Conservation (phyloP, 2,797 vertebrate species). For the Loris lydekkerianus region DNA sequence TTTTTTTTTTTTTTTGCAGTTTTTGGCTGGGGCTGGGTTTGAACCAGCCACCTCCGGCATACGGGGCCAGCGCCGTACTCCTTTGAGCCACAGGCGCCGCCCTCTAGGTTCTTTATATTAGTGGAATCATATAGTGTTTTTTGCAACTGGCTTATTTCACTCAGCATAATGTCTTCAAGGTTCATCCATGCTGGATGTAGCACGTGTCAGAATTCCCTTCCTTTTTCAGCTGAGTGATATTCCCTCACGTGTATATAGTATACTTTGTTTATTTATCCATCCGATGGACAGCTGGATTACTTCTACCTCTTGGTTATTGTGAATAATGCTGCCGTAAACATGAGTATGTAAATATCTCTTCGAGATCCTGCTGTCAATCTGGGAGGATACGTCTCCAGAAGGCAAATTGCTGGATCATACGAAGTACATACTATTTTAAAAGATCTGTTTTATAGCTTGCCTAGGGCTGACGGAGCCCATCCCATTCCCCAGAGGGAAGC, state of each 20-base stretch:
- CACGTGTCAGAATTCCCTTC: neutral
- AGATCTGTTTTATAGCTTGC: neutral
- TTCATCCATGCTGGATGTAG: rapidly evolving
- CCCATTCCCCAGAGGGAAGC: neutral
- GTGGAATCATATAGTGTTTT: rapidly evolving
- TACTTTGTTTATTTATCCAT: too few relatives aligned
- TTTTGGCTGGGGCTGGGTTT: too few relatives aligned
- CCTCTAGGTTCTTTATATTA: rapidly evolving
- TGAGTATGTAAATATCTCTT: neutral
- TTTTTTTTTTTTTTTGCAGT: too few relatives aligned
- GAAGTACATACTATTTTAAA: rapidly evolving
- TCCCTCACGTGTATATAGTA: rapidly evolving
- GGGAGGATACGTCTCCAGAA: rapidly evolving
- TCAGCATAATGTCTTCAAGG: neutral
- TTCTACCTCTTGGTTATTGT: neutral
- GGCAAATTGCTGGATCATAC: neutral
- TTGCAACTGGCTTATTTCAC: neutral
- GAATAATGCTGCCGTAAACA: rapidly evolving
- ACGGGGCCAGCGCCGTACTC: too few relatives aligned
- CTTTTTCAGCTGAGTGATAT: neutral
- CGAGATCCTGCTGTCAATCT: neutral
- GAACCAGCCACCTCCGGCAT: too few relatives aligned
- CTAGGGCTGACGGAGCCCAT: neutral
- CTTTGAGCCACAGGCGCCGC: too few relatives aligned
- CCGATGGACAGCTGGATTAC: neutral